These are phyloP conservation scores for Cathartes aura DNA, from an alignment of 2,113 vertebrate genomes.

Conservation along the genomic window DNA sequence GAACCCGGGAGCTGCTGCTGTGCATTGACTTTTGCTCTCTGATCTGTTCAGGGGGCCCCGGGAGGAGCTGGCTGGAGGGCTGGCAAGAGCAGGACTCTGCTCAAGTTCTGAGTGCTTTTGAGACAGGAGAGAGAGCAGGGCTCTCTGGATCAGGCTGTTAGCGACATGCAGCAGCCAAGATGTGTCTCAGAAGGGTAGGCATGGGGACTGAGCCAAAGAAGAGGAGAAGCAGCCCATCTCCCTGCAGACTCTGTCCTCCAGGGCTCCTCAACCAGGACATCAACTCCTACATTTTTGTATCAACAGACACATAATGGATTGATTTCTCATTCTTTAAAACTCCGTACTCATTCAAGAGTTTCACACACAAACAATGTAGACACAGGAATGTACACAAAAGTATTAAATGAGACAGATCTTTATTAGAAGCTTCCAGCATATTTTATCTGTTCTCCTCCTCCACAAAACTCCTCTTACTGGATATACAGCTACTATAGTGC, in stretches of 20 bases:
- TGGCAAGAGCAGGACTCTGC: not conserved
- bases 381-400: not conserved
- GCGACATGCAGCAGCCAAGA: not conserved
- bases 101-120: not conserved
- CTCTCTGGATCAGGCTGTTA: not conserved
- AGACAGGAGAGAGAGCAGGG: not conserved
- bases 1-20: not conserved
- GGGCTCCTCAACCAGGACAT: not conserved
- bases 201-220: not conserved
- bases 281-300: not conserved
- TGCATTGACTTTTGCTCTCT: not conserved
- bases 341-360: not conserved
- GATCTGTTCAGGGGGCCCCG: rapidly evolving
- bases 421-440: constrained; percentile 52
- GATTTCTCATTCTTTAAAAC: not conserved
- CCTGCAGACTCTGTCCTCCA: not conserved
- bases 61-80: not conserved
- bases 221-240: not conserved
- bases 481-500: not conserved
- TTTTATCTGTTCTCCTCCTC: not conserved
- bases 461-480: not conserved
- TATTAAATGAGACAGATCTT: not conserved
- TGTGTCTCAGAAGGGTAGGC: not conserved
- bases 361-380: not conserved
- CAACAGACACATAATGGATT: not conserved